Percentiles rank a stretch among this genome's conserved stretches.
Conservation (phyloP, 2,888 invertebrate species). For the Adineta ricciae region DNA sequence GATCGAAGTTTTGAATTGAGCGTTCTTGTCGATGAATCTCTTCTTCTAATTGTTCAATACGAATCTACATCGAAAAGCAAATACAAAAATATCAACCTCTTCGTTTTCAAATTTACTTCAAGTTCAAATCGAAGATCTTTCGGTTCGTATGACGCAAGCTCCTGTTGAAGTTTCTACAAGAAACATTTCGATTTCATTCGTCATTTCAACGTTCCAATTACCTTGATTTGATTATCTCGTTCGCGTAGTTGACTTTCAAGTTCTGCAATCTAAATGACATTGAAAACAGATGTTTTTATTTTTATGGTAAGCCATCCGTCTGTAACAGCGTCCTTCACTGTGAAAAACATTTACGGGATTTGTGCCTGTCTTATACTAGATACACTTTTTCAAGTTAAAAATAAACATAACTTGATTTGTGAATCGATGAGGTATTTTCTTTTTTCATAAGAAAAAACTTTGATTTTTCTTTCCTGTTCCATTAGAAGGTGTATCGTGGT, state of each 20-base stretch:
- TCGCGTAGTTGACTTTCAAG: background rate
- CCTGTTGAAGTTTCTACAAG: background rate
- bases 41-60: background rate
- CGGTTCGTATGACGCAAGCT: background rate
- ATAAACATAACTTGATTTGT: too few relatives aligned
- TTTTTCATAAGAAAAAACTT: too few relatives aligned
- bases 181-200: background rate
- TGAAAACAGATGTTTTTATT: too few relatives aligned
- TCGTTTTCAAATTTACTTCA: background rate
- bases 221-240: background rate
- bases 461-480: too few relatives aligned
- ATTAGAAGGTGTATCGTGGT: too few relatives aligned
- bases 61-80: background rate
- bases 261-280: background rate
- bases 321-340: background rate
- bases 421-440: too few relatives aligned
- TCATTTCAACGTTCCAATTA: background rate
- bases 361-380: too few relatives aligned
- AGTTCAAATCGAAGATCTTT: background rate
- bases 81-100: background rate
- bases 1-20: background rate
- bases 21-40: background rate
- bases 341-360: background rate
- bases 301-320: background rate
- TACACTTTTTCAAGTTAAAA: too few relatives aligned